Evolutionary conservation across 1,140 invertebrate species (phyloP), one percentile per base, ranked within the genome.

Genomic region (Tetramorium parvispinum): DNA sequence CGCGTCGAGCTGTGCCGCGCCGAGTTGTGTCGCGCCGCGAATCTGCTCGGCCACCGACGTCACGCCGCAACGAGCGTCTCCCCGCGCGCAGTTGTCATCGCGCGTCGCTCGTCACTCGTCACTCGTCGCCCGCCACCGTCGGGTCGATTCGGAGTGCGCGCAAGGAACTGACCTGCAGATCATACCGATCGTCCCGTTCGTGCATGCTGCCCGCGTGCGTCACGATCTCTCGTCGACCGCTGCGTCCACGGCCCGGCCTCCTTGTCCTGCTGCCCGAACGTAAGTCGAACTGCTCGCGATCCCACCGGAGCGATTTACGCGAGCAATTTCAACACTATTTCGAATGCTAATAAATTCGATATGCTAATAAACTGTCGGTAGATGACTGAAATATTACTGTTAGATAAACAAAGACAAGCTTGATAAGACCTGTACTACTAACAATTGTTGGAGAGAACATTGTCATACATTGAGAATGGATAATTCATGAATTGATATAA

Each of bases 71-170:
- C 78, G 21, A 57, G 53, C 79, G 68, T 83, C 49, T 59, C 18
- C 40, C 43, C 66, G 53, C 37, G 53, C 40, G 6, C 53, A 73
- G 65, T 37, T 81, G 78, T 68, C 78, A 81, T 43, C 63, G 11
- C n/a, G 43, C 78, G 32, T 70, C 37, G 40, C 32, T 7, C 46
- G n/a, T 37, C 32, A 3, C 32, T 3, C 46, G 27, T 13, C 27
- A 8, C 8, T n/a, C 27, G 27, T 13, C 32, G 59, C 21, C n/a
- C 46, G 27, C 11, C 27, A 8, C 16, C 27, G 32, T 13, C 32
- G 59, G 18, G 13, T 63, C 57, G 24, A 16, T 24, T 4, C 71
- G 24, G 24, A 51, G 46, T 32, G 18, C 27, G 51, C 24, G 49
- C 46, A 6, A 32, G 16, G 3, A 40, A 8, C 11, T 7, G 10